Evolutionary conservation across 2,113 vertebrate species (phyloP).

Genomic region (Apodemus sylvaticus): DNA sequence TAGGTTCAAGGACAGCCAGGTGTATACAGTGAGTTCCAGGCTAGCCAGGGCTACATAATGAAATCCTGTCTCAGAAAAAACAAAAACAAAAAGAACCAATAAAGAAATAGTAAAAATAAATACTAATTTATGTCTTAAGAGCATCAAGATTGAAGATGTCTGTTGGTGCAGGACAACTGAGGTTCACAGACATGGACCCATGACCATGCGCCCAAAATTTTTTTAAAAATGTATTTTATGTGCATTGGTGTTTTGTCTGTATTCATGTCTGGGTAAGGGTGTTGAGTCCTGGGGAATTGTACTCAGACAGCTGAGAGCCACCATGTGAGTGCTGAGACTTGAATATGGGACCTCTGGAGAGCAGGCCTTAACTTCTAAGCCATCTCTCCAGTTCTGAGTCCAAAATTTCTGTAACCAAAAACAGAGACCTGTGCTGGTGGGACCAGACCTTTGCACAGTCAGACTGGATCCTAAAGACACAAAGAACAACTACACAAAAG

Average conservation of each 20-base stretch:
- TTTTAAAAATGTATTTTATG: not conserved
- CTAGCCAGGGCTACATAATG: not conserved
- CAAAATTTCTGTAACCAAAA: constrained; percentile 13
- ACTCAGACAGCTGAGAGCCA: not conserved
- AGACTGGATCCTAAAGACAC: not conserved
- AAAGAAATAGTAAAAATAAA: not conserved
- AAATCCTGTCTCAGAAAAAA: not conserved
- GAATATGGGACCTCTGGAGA: not conserved
- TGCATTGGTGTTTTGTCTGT: not conserved
- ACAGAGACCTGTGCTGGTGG: not conserved
- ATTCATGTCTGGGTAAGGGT: not conserved
- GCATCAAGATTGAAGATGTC: not conserved
- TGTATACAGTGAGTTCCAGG: not conserved
- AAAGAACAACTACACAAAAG: not conserved
- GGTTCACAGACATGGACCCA: not conserved
- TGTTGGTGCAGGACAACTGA: not conserved
- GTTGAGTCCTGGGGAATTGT: not conserved
- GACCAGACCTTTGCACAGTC: not conserved
- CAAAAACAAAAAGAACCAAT: too few species aligned
- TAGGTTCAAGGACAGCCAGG: not conserved
- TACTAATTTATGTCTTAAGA: not conserved
- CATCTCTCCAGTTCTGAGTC: not conserved
- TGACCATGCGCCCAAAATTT: not conserved
- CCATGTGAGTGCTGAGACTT: not conserved
- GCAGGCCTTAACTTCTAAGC: not conserved